Percentiles rank a stretch among this genome's conserved stretches.
phyloP scores from a whole-genome alignment of 2,797 vertebrate species.

The Petrocephalus schoutedeni region DNA sequence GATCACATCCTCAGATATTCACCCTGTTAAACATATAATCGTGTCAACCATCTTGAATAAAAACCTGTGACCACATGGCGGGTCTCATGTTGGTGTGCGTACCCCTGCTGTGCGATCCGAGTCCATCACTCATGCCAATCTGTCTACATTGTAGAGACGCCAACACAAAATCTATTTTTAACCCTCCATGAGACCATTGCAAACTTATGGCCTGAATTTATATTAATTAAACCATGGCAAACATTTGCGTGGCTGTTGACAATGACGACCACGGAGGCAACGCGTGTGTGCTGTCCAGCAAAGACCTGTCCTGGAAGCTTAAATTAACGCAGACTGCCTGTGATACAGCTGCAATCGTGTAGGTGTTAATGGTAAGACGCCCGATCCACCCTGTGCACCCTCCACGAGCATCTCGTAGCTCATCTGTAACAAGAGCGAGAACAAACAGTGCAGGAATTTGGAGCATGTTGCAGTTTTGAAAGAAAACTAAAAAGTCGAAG shows the following conservation, averaged over 20 bases:
- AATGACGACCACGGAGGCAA: background rate
- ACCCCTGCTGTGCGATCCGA: background rate
- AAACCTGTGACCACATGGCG: background rate
- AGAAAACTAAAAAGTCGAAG: constrained; percentile 26
- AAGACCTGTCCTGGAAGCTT: background rate
- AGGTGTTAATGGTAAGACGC: background rate
- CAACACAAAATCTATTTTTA: background rate
- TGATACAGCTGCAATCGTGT: background rate
- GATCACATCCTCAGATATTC: background rate
- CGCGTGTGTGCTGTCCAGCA: background rate
- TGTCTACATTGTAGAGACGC: background rate
- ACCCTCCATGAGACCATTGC: background rate
- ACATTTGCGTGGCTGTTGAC: background rate
- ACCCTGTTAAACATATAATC: background rate
- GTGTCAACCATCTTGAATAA: background rate
- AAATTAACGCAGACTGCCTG: background rate
- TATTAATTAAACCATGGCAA: background rate
- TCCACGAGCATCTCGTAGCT: background rate
- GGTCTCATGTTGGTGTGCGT: background rate
- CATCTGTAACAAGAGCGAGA: background rate
- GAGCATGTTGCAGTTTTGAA: background rate
- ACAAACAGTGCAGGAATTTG: background rate
- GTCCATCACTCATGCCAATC: background rate
- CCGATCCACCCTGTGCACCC: background rate
- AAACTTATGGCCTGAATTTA: background rate